These are phyloP conservation scores for Melanotaenia maccullochi DNA, from an alignment of 2,797 vertebrate species.

Conservation along the genomic window DNA sequence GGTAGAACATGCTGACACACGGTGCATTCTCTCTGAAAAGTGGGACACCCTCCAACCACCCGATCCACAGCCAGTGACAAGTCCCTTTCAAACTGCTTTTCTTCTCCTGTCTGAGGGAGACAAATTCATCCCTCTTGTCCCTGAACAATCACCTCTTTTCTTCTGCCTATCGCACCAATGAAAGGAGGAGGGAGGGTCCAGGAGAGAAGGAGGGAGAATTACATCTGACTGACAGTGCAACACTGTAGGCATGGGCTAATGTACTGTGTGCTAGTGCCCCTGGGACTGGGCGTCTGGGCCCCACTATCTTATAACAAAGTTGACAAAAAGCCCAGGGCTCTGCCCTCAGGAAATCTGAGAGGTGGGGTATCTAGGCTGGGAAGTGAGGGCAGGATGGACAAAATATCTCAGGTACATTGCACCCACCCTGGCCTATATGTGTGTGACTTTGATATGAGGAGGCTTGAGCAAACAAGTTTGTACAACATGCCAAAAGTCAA, in stretches of 20 bases:
- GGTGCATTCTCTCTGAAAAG: constrained; percentile 83
- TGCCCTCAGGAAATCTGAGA: constrained; percentile 80
- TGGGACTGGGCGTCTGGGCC: constrained; percentile 80
- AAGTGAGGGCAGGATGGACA: constrained; percentile 56
- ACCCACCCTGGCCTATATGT: constrained; percentile 49
- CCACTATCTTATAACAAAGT: constrained; percentile 80
- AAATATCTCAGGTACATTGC: constrained; percentile 60
- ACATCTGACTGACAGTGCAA: constrained; percentile 63
- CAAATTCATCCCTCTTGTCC: constrained; percentile 83
- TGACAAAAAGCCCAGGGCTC: constrained; percentile 79
- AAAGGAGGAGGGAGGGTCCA: constrained; percentile 66
- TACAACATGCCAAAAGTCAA: neutral
- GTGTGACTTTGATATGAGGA: neutral
- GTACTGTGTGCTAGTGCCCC: constrained; percentile 73
- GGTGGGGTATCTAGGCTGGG: constrained; percentile 75
- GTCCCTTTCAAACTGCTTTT: constrained; percentile 78
- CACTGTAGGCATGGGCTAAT: constrained; percentile 62
- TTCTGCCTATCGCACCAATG: constrained; percentile 68
- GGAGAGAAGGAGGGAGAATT: constrained; percentile 52
- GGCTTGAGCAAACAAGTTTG: neutral
- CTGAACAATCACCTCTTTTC: constrained; percentile 82
- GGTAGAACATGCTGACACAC: constrained; percentile 71
- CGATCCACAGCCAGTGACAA: constrained; percentile 71
- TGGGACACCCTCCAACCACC: constrained; percentile 78
- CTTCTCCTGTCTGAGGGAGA: constrained; percentile 75